Conservation (phyloP, 1,140 invertebrate genomes). For the Drosophila bocki region DNA sequence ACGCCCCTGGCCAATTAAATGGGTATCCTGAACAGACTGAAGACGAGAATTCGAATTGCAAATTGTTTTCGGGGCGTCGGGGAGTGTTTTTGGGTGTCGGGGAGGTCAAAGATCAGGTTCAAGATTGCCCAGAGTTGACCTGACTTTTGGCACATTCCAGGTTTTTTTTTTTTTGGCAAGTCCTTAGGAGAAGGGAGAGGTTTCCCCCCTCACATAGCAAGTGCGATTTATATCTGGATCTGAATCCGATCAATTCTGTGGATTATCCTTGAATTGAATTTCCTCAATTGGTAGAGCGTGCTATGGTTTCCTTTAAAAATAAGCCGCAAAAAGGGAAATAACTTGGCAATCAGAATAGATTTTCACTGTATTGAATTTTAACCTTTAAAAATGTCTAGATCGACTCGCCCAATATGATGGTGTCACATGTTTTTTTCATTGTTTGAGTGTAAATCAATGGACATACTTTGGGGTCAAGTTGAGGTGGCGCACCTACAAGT, state of each 20-base stretch:
- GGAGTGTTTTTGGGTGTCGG: constrained; percentile 4
- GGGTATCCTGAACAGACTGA: constrained; percentile 6
- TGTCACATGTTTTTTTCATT: background rate
- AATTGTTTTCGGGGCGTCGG: constrained; percentile 18
- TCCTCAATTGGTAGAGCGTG: background rate
- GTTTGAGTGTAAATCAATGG: background rate
- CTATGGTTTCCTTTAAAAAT: background rate
- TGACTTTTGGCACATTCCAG: constrained; percentile 44
- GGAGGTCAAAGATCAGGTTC: constrained; percentile 45
- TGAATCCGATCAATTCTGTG: background rate
- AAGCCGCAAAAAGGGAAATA: background rate
- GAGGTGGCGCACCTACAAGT: constrained; percentile 36
- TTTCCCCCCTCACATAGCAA: background rate
- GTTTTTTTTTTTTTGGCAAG: background rate
- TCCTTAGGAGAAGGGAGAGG: background rate
- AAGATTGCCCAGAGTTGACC: constrained; percentile 7
- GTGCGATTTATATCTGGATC: constrained; percentile 4
- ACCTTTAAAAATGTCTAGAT: background rate
- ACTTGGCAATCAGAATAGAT: background rate
- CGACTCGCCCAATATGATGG: background rate
- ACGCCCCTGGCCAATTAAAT: constrained; percentile 49
- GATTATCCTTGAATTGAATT: constrained; percentile 1
- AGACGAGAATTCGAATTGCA: constrained; percentile 25
- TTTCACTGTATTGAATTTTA: background rate
- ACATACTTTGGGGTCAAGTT: constrained; percentile 4